These are phyloP conservation scores for Lycorma delicatula DNA, from an alignment of 1,140 invertebrate genomes.

Conservation along the genomic window DNA sequence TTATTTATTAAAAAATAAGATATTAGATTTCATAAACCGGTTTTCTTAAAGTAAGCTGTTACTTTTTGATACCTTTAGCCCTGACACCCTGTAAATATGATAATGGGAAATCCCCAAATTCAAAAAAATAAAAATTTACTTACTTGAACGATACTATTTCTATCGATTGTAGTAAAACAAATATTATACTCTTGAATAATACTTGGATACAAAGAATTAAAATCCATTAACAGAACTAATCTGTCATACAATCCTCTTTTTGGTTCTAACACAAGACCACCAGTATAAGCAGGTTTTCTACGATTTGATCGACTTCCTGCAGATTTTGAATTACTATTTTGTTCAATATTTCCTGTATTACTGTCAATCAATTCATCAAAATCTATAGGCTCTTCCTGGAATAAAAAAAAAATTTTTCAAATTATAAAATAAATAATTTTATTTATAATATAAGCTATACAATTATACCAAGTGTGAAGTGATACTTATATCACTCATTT, in stretches of 20 bases:
- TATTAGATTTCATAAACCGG: no score
- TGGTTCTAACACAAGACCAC: conserved; percentile 93
- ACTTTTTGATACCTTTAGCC: no score
- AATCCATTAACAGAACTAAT: conserved; percentile 92
- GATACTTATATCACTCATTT: no score
- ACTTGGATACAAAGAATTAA: conserved; percentile 98
- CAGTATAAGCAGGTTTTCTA: conserved; percentile 82
- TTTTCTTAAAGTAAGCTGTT: no score
- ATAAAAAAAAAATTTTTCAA: neutral
- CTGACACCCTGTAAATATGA: no score
- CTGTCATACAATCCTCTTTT: conserved; percentile 97
- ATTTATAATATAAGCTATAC: no score
- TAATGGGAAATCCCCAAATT: no score
- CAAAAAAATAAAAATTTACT: no score
- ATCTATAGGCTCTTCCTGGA: conserved; percentile 2
- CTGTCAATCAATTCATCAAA: conserved; percentile 1
- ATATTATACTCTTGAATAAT: conserved; percentile 99
- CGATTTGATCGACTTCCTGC: conserved; percentile 35
- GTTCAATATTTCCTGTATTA: conserved; percentile 4
- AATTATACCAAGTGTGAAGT: no score
- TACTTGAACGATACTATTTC: no score
- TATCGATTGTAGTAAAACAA: conserved; percentile 87
- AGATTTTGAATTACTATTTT: conserved; percentile 13
- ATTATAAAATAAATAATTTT: neutral
- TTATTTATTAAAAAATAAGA: no score